phyloP scores from a whole-genome alignment of 2,113 vertebrate genomes.

The Syngnathus typhle region DNA sequence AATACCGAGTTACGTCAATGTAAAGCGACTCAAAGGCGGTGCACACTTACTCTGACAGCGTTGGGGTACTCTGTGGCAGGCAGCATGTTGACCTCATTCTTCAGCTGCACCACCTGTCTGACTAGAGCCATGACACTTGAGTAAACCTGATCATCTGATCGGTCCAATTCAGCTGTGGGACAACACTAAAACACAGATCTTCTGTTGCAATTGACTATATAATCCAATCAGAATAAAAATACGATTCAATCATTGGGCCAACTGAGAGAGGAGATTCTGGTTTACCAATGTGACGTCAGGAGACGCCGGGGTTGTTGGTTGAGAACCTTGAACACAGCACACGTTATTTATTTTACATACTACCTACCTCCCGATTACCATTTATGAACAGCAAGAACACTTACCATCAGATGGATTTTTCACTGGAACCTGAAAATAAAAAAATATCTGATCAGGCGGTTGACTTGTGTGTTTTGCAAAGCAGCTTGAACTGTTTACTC shows the following conservation, averaged over 20 bases:
- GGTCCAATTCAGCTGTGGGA: conserved; percentile 87
- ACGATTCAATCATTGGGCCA: neutral
- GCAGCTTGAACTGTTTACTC: neutral
- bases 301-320: conserved; percentile 72
- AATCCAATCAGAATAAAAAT: neutral
- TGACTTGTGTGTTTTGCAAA: neutral
- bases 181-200: conserved; percentile 33
- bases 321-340: conserved; percentile 59
- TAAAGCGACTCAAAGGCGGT: too few species aligned
- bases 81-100: conserved; percentile 79
- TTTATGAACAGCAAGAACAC: conserved; percentile 35
- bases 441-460: neutral
- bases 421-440: conserved; percentile 64
- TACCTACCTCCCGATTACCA: neutral
- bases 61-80: conserved; percentile 77
- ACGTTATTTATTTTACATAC: neutral
- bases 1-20: neutral
- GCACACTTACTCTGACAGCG: conserved; percentile 79
- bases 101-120: conserved; percentile 83
- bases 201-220: neutral
- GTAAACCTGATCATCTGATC: conserved; percentile 83
- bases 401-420: conserved; percentile 75
- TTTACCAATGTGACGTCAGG: conserved; percentile 58
- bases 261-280: neutral
- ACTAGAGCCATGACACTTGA: conserved; percentile 86